phyloP scores from a whole-genome alignment of 2,113 vertebrate species.

The Heterotilapia buettikoferi region DNA sequence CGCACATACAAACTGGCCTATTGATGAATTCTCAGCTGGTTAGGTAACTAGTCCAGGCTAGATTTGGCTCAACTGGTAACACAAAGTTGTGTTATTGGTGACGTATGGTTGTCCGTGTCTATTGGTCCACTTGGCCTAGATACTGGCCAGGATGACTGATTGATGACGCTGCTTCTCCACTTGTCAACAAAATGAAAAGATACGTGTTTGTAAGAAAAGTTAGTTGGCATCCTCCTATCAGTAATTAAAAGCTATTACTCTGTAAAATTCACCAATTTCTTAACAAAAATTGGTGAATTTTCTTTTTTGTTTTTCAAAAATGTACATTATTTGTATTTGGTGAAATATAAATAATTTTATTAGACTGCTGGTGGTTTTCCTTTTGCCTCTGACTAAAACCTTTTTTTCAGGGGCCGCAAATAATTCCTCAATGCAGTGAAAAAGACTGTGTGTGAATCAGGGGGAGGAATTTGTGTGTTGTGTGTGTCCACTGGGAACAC shows the following conservation, averaged over 20 bases:
- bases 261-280: neutral
- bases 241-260: neutral
- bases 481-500: neutral
- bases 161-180: neutral
- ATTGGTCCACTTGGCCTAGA: neutral
- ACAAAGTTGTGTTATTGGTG: conserved; percentile 9
- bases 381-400: neutral
- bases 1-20: neutral
- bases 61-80: neutral
- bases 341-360: neutral
- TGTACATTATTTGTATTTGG: neutral
- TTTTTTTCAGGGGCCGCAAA: accelerated
- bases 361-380: neutral
- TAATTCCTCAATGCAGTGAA: neutral
- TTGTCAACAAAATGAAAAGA: neutral
- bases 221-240: neutral
- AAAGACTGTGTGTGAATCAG: neutral
- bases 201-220: neutral
- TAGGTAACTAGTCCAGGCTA: neutral
- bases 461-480: neutral
- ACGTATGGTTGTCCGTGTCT: neutral
- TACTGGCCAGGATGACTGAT: neutral
- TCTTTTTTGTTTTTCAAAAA: neutral
- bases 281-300: neutral
- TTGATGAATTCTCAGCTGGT: conserved; percentile 24